Base-by-base conservation (phyloP, 2,113 vertebrate species). In the Promerops cafer region DNA sequence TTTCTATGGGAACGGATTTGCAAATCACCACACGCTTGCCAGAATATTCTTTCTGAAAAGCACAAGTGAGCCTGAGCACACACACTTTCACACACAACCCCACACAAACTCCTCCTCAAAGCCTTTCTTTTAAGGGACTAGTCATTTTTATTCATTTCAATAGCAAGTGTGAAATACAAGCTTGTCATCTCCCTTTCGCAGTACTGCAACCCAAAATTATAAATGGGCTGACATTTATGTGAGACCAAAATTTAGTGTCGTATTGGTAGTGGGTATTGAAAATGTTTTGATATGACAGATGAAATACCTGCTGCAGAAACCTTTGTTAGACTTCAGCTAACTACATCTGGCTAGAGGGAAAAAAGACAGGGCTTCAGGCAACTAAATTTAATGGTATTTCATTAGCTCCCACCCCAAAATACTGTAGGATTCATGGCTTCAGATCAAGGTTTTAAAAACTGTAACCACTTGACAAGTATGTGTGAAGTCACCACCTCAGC, bases 211-310 rank as follows among this genome's bases (percentile, higher is more conserved):
- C 87, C 96, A 97, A 98, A 98, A 98, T 98, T 98, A 97, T 97
- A 97, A 97, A 97, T 97, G 90, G 90, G 49, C 40, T 98, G 97
- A 98, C 94, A 96, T 97, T 98, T 98, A 98, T 97, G 95, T 93
- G 85, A 97, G 85, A 90, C 84, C 75, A 96, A 95, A 97, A 98
- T 98, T 97, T 97, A 97, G 63, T 97, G 95, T 90, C 26, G 3
- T 85, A 85, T 97, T 93, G 64, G 91, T 97, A 96, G 94, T 89
- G 52, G 79, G 85, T 97, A 96, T 97, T 97, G 96, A 97, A 98
- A 98, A 96, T 96, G 42, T 96, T 98, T 98, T 97, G 96, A 96
- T 97, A 94, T 98, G 96, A 97, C 92, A 97, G 95, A 97, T 97
- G 89, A 98, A 97, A 98, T 94, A 90, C 85, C 80, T 97, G 90